These are phyloP conservation scores for Holocentrus rufus DNA, from an alignment of 2,797 vertebrate genomes.

Conservation along the genomic window DNA sequence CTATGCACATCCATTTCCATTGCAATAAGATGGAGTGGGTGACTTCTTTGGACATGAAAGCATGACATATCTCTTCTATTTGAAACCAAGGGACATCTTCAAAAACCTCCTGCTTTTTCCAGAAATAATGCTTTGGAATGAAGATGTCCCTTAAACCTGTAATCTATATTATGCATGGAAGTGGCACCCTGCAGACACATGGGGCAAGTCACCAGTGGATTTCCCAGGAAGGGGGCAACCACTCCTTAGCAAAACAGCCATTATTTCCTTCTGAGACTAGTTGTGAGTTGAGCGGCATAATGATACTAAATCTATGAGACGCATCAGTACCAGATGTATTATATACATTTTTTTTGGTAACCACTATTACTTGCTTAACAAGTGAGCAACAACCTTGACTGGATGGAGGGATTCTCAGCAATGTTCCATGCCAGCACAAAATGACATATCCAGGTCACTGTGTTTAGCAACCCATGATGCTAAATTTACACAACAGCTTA, in stretches of 20 bases:
- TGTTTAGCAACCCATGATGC: constrained; percentile 78
- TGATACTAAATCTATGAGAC: constrained; percentile 81
- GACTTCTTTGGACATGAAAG: constrained; percentile 85
- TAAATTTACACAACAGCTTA: constrained; percentile 85
- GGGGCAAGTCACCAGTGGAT: constrained; percentile 74
- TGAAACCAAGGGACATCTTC: constrained; percentile 79
- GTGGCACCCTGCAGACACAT: constrained; percentile 80
- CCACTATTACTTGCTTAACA: constrained; percentile 84
- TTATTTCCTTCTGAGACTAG: constrained; percentile 82
- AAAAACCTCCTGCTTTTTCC: constrained; percentile 77
- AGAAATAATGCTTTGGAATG: constrained; percentile 85
- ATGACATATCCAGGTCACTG: constrained; percentile 76
- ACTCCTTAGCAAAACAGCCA: constrained; percentile 77
- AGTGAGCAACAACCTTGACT: constrained; percentile 82
- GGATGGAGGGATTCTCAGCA: constrained; percentile 77
- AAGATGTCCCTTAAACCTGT: constrained; percentile 82
- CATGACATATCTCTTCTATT: constrained; percentile 72
- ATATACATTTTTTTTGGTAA: constrained; percentile 87
- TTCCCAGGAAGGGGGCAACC: constrained; percentile 67
- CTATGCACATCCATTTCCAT: constrained; percentile 76
- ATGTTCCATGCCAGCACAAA: constrained; percentile 78
- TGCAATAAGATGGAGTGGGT: constrained; percentile 73
- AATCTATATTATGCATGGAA: constrained; percentile 71
- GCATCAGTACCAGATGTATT: constrained; percentile 85
- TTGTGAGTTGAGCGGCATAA: constrained; percentile 79